Percentiles rank a stretch among this genome's conserved stretches.
Conservation (phyloP, 2,113 vertebrate genomes). For the Pelodiscus sinensis region DNA sequence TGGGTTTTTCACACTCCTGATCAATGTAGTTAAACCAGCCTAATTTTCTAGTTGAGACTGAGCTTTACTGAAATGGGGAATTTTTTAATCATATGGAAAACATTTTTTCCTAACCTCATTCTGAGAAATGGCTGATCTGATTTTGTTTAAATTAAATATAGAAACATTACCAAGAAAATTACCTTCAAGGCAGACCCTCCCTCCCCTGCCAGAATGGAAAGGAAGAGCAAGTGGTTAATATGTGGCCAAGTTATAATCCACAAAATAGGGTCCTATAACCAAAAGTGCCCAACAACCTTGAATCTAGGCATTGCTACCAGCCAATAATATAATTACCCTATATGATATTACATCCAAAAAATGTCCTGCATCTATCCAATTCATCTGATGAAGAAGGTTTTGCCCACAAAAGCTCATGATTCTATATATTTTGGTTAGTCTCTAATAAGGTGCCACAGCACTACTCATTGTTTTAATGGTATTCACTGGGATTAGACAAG, state of each 20-base stretch:
- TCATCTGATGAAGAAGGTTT: no score
- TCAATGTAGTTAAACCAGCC: background rate
- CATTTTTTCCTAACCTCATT: background rate
- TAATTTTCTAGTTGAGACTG: background rate
- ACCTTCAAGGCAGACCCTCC: background rate
- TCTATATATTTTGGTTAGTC: no score
- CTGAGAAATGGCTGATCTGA: background rate
- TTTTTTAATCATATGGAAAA: background rate
- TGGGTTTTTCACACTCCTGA: background rate
- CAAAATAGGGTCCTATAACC: background rate
- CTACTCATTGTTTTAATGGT: background rate
- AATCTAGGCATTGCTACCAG: background rate
- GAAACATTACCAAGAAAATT: background rate
- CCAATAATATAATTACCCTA: background rate
- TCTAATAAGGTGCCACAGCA: no score
- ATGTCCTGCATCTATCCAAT: background rate
- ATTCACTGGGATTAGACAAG: background rate
- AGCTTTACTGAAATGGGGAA: background rate
- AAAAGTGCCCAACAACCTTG: background rate
- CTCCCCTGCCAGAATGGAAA: background rate
- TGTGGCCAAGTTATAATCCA: background rate
- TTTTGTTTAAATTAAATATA: background rate
- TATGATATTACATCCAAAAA: background rate
- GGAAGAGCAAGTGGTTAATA: background rate
- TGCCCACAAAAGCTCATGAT: no score